Percentiles rank a stretch among this genome's conserved stretches.
phyloP scores from a whole-genome alignment of 1,140 invertebrate genomes.

The Venturia canescens region DNA sequence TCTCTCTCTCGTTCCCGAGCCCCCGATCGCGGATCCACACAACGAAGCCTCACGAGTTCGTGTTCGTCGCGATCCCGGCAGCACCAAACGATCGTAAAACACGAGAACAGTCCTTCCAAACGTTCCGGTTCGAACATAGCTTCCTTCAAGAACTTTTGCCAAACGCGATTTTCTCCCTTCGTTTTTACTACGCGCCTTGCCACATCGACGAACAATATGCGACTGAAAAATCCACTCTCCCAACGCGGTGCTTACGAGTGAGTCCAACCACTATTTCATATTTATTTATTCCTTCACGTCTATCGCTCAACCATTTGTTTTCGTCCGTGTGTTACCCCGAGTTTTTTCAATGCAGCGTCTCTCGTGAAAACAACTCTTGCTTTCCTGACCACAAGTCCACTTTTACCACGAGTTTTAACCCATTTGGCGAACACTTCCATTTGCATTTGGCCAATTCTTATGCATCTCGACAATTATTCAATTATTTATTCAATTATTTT shows the following conservation, averaged over 20 bases:
- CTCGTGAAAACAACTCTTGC: too few relatives aligned
- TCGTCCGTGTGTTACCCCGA: too few relatives aligned
- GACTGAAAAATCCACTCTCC: conserved; percentile 67
- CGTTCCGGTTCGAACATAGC: conserved; percentile 8
- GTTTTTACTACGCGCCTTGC: background rate
- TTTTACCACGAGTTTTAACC: too few relatives aligned
- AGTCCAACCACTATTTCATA: conserved; percentile 54
- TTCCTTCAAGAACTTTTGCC: background rate
- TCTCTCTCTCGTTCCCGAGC: background rate
- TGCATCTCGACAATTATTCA: too few relatives aligned
- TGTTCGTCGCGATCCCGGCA: background rate
- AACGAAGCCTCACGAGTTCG: background rate
- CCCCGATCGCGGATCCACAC: background rate
- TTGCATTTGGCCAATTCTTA: too few relatives aligned
- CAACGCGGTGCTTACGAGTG: conserved; percentile 73
- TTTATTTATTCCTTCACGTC: background rate
- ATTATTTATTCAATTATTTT: too few relatives aligned
- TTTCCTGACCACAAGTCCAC: too few relatives aligned
- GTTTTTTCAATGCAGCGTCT: too few relatives aligned
- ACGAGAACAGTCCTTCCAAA: conserved; percentile 2
- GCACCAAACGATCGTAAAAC: background rate
- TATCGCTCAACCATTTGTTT: background rate
- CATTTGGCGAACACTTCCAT: too few relatives aligned
- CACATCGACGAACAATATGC: conserved; percentile 53
- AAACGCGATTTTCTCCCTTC: background rate